Evolutionary conservation across 1,140 invertebrate species (phyloP).

Genomic region (Paramacrobiotus metropolitanus): DNA sequence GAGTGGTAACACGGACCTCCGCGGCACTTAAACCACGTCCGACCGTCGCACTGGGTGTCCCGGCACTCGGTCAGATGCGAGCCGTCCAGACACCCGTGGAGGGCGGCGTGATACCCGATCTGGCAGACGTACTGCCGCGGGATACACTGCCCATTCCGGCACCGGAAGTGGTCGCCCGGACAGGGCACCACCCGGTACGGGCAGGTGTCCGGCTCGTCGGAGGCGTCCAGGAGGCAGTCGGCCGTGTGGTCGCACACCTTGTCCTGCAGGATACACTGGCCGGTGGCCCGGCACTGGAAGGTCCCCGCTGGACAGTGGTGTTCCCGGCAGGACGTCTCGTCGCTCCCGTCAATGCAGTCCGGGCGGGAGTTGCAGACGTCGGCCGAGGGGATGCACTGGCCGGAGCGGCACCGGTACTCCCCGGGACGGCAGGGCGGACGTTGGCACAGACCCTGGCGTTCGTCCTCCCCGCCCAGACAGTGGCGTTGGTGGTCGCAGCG

Average conservation of each 20-base stretch:
- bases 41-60: neutral
- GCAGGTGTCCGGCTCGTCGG: neutral
- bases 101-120: neutral
- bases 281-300: constrained; percentile 15
- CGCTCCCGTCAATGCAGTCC: constrained; percentile 26
- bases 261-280: constrained; percentile 14
- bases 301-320: constrained; percentile 11
- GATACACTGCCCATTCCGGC: neutral
- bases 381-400: constrained; percentile 21
- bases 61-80: neutral
- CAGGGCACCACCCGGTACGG: neutral
- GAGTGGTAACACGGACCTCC: neutral
- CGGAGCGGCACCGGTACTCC: constrained; percentile 19
- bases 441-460: constrained; percentile 25
- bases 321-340: constrained; percentile 22
- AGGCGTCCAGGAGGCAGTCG: constrained; percentile 19
- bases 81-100: neutral
- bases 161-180: neutral
- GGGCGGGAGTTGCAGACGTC: constrained; percentile 17
- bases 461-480: constrained; percentile 26
- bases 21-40: neutral
- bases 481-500: constrained; percentile 23
- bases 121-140: neutral
- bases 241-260: constrained; percentile 20
- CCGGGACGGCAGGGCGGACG: constrained; percentile 10